phyloP scores from a whole-genome alignment of 2,888 invertebrate genomes.

The Vesta saturnalis region DNA sequence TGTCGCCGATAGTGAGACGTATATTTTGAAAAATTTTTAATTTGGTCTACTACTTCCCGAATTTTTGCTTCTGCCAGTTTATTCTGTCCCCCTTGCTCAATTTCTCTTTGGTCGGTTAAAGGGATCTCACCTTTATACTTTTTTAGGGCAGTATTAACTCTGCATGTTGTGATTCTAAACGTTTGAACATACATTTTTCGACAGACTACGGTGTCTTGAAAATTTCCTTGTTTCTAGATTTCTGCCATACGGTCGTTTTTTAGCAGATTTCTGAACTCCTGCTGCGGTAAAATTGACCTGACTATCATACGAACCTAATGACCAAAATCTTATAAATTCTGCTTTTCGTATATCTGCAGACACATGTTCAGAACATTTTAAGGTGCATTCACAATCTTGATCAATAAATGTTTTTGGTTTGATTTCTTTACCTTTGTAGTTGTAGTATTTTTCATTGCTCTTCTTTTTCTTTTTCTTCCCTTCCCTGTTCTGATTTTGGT shows the following conservation, averaged over 20 bases:
- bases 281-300: constrained; percentile 33
- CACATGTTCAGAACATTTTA: too few species aligned
- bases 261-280: constrained; percentile 13
- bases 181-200: constrained; percentile 33
- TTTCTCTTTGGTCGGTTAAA: constrained; percentile 34
- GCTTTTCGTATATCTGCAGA: too few species aligned
- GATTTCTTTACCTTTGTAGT: too few species aligned
- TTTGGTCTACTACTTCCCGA: constrained; percentile 17
- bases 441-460: too few species aligned
- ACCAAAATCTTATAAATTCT: constrained; percentile 38
- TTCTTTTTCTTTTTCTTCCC: too few species aligned
- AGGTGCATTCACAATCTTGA: too few species aligned
- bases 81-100: constrained; percentile 30
- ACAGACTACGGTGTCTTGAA: constrained; percentile 27
- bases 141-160: constrained; percentile 39
- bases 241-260: constrained; percentile 35
- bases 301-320: constrained; percentile 35
- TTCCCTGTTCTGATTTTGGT: too few species aligned
- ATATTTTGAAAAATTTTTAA: constrained; percentile 22
- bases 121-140: constrained; percentile 26
- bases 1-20: constrained; percentile 28
- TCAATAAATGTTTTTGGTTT: too few species aligned
- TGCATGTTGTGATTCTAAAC: constrained; percentile 27
- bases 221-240: constrained; percentile 22
- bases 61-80: constrained; percentile 27